Base-by-base conservation (phyloP, 1,140 invertebrate species). In the Panagrolaimus sp. region DNA sequence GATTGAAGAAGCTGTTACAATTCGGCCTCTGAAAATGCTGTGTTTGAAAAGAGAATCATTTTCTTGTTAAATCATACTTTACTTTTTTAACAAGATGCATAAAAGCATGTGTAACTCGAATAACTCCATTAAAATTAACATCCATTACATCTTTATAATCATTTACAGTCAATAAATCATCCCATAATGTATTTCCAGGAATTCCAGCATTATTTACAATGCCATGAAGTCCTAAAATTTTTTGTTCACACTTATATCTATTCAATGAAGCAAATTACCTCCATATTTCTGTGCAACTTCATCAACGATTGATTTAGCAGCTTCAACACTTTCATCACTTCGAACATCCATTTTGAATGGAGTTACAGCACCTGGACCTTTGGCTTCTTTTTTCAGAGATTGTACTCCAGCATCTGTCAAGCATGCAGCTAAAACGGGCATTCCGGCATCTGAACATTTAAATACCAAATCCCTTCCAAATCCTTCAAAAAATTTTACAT, bases 201-300 rank as follows among this genome's bases (percentile, higher is more conserved):
- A 77, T 72, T 46, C 75, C 75, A 14, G 75, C 75, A 48, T 77
- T 77, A 68, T 77, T 77, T 14, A 74, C 73, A 14, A 74, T 42
- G 4, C 67, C 74, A 47, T 72, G 66, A 3, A 75, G 47, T n/a
- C 70, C 73, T 76, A 16, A 57, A 57, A 11, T 9, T 9, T 57
- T 20, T 27, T 4, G 20, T 20, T 4, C 9, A 20, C 0, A 9
- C 5, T 11, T 25, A 20, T 20, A 27, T 16, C 20, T 57, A 20
- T 14, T 20, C 9, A 25, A 13, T 0, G 2, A 4, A n/a, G 20
- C n/a, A 57, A 20, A 4, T 13, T 57, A 57, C 51, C 51, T 8
- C 51, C 51, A 57, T 57, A 27, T 27, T 57, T 57, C 4, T 57
- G n/a, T 27, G 51, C 11, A 16, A 27, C 27, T 57, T 57, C 51